A percentile compares a stretch with the other conserved stretches of the same genome.
These are phyloP conservation scores for Trissonchulus latispiculum DNA, from an alignment of 2,888 invertebrate species.

Conservation along the genomic window DNA sequence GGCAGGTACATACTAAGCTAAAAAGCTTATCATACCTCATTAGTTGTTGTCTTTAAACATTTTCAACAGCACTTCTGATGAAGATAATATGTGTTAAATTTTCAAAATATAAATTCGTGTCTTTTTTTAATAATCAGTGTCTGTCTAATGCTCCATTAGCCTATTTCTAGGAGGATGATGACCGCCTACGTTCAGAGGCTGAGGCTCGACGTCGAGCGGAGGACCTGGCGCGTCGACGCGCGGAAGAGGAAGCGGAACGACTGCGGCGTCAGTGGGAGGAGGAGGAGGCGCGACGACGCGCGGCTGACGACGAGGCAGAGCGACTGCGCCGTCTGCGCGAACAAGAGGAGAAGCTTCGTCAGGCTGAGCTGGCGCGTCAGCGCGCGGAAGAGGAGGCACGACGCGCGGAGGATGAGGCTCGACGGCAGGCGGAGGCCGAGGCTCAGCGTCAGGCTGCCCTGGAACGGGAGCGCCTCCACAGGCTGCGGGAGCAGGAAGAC, in stretches of 20 bases:
- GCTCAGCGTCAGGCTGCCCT: conserved; percentile 34
- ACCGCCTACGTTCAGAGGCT: conserved; percentile 39
- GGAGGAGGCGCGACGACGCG: conserved; percentile 19
- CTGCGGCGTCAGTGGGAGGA: conserved; percentile 13
- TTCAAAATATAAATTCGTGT: not conserved
- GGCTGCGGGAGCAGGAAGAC: conserved; percentile 8
- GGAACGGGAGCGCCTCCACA: conserved; percentile 36
- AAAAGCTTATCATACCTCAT: too few relatives aligned
- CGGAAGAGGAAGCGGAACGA: conserved; percentile 16
- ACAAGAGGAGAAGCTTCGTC: conserved; percentile 17
- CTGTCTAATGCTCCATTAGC: too few relatives aligned
- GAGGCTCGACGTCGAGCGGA: conserved; percentile 40
- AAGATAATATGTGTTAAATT: not conserved
- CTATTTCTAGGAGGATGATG: conserved; percentile 41
- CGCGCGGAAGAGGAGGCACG: conserved; percentile 10
- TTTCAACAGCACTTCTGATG: too few relatives aligned
- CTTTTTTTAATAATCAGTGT: not conserved
- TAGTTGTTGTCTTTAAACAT: too few relatives aligned
- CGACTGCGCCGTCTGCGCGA: conserved; percentile 29
- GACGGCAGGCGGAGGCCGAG: conserved; percentile 38
- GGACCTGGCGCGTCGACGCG: conserved; percentile 37
- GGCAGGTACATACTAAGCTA: too few relatives aligned
- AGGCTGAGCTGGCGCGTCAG: conserved; percentile 15
- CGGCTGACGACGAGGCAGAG: conserved; percentile 32
- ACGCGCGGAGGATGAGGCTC: not conserved